Base-by-base conservation (phyloP, 53 echinoderm and acorn worm species). In the Apostichopus leukothele region DNA sequence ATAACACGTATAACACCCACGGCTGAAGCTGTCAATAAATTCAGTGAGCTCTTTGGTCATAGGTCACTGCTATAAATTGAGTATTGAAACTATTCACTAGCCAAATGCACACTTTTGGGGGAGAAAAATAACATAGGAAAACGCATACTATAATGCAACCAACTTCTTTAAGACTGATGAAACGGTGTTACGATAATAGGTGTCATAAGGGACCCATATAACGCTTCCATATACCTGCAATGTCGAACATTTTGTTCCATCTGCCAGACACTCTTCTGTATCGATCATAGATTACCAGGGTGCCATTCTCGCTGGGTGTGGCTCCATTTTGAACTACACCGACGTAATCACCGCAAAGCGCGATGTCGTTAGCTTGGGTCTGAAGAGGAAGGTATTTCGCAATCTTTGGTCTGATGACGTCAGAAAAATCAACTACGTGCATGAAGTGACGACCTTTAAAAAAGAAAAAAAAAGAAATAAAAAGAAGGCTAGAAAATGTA, bases 381-480 rank as follows among this genome's bases (percentile, higher is more conserved):
- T 54, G 8, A 16, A 90, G 73, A 0, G 50, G 68, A n/a, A 79
- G 71, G 76, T 89, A 79, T 52, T 93, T 16, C 7, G 93, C 53
- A 26, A 93, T 86, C 21, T 79, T 76, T 9, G 96, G 96, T 9
- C 53, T 1, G 54, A 77, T 60, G 14, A 88, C 89, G 53, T 92
- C 88, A 21, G 89, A 78, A 50, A 90, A 92, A 66, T 96, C 95
- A 14, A 95, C 81, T 39, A 96, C 90, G 76, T 96, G 95, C 2
- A 96, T 60, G 53, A 73, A 90, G 5, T 57, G 60, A 14, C 90
- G 67, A 1, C 96, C 96, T 96, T 60, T 26, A 53, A 71, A 22
- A 50, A 67, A 79, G 39, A 39, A 39, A 3, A 2, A 39, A 39
- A 39, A 39, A 39, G 0, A 39, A 39, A 39, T 39, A 39, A 39